A percentile compares a stretch with the other conserved stretches of the same genome.
Evolutionary conservation across 2,888 invertebrate genomes (phyloP).

Genomic region (Elysia crispata): DNA sequence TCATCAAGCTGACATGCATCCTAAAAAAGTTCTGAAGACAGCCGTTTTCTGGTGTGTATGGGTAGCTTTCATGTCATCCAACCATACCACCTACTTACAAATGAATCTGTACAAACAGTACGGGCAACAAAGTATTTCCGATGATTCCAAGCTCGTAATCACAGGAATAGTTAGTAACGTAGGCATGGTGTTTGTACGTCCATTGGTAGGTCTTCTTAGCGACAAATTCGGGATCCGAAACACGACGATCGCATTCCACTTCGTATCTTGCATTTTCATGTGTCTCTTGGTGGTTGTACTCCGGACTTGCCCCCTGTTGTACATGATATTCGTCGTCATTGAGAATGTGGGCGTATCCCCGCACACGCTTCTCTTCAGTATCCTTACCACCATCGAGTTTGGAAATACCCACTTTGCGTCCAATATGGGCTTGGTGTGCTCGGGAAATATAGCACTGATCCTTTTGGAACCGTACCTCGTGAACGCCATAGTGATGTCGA

Average conservation of each 20-base stretch:
- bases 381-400: background rate
- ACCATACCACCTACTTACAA: slow-evolving; percentile 15
- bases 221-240: background rate
- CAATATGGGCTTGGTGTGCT: slow-evolving; percentile 1
- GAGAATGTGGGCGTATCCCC: background rate
- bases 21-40: too few relatives aligned
- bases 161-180: background rate
- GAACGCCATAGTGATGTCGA: background rate
- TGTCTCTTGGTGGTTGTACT: background rate
- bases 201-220: background rate
- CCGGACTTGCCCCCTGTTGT: background rate
- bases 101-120: slow-evolving; percentile 30
- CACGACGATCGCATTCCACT: background rate
- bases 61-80: too few relatives aligned
- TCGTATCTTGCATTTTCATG: slow-evolving; percentile 6
- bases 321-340: slow-evolving; percentile 2
- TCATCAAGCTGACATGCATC: too few relatives aligned
- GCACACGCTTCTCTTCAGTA: background rate
- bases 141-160: background rate
- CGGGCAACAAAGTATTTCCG: background rate
- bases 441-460: background rate
- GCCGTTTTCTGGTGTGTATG: too few relatives aligned
- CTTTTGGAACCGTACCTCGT: background rate
- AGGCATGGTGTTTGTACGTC: background rate
- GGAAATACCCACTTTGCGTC: background rate